Evolutionary conservation across 2,888 invertebrate species (phyloP).

Genomic region (Cataglyphis albicans): DNA sequence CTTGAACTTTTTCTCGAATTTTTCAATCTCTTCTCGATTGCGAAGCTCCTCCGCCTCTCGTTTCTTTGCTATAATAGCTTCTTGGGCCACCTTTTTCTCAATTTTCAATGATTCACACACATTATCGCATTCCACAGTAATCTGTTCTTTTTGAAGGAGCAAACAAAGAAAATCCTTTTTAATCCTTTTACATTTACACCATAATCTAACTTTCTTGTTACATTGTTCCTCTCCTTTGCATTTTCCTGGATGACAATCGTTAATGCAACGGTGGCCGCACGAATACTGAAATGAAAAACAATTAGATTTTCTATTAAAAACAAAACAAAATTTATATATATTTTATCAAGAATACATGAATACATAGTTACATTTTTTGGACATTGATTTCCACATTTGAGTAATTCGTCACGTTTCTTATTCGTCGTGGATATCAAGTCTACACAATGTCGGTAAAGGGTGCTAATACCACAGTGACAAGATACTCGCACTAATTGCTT

Average conservation of each 20-base stretch:
- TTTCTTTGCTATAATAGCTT: conserved; percentile 87
- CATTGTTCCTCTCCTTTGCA: conserved; percentile 91
- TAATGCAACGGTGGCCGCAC: conserved; percentile 94
- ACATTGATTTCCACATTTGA: conserved; percentile 93
- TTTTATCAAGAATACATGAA: neutral
- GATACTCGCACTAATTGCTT: conserved; percentile 89
- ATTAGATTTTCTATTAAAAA: neutral
- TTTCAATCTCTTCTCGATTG: conserved; percentile 91
- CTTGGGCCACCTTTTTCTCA: conserved; percentile 87
- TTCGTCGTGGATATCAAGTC: conserved; percentile 88
- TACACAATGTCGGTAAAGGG: conserved; percentile 91
- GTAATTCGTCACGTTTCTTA: conserved; percentile 84
- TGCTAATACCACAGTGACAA: conserved; percentile 94
- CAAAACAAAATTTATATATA: neutral
- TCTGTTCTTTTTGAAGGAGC: conserved; percentile 84
- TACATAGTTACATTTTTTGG: conserved; percentile 89
- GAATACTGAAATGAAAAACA: conserved; percentile 87
- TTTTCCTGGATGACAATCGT: conserved; percentile 91
- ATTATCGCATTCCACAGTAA: conserved; percentile 89
- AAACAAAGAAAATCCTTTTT: conserved; percentile 89
- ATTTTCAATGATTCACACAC: conserved; percentile 88
- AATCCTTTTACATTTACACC: conserved; percentile 92
- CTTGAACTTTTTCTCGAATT: conserved; percentile 91
- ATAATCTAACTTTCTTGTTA: conserved; percentile 92
- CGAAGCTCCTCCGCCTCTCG: conserved; percentile 89